These are phyloP conservation scores for Scaptomyza pallida DNA, from an alignment of 1,140 invertebrate species.

Conservation along the genomic window DNA sequence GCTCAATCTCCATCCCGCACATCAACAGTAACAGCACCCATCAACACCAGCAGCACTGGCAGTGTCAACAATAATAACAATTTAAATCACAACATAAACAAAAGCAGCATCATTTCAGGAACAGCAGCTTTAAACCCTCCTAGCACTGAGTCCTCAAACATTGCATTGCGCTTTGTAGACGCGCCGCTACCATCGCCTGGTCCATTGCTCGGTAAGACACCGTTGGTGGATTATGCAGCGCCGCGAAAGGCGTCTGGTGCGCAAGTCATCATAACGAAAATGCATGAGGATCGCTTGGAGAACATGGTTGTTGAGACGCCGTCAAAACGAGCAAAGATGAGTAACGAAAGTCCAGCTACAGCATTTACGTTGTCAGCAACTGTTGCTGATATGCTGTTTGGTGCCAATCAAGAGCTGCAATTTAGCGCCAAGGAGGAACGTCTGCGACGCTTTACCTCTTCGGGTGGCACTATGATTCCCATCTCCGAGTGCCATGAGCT, in stretches of 20 bases:
- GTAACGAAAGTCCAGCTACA: conserved; percentile 22
- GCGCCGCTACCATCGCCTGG: conserved; percentile 90
- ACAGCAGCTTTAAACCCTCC: conserved; percentile 17
- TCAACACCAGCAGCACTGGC: conserved; percentile 32
- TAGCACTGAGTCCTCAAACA: conserved; percentile 31
- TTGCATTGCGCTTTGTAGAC: conserved; percentile 78
- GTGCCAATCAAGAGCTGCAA: conserved; percentile 10
- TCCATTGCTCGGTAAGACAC: conserved; percentile 90
- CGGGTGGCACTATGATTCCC: conserved; percentile 79
- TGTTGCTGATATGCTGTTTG: conserved; percentile 26
- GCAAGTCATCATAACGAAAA: conserved; percentile 77
- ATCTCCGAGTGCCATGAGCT: conserved; percentile 77
- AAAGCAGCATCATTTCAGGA: background rate
- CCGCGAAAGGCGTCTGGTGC: conserved; percentile 65
- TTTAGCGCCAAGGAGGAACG: conserved; percentile 65
- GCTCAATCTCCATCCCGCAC: conserved; percentile 65
- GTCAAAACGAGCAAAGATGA: conserved; percentile 50
- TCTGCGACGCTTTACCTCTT: conserved; percentile 71
- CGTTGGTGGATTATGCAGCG: conserved; percentile 87
- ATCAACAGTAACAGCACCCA: conserved; percentile 36
- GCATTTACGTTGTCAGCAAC: conserved; percentile 31
- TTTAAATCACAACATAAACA: conserved; percentile 7
- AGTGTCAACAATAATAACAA: conserved; percentile 1
- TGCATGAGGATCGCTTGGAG: conserved; percentile 74
- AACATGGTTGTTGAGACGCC: conserved; percentile 27